Evolutionary conservation across 2,797 vertebrate species (phyloP), one percentile per base, ranked within the genome.

Genomic region (Typhlichthys eigenmanni): DNA sequence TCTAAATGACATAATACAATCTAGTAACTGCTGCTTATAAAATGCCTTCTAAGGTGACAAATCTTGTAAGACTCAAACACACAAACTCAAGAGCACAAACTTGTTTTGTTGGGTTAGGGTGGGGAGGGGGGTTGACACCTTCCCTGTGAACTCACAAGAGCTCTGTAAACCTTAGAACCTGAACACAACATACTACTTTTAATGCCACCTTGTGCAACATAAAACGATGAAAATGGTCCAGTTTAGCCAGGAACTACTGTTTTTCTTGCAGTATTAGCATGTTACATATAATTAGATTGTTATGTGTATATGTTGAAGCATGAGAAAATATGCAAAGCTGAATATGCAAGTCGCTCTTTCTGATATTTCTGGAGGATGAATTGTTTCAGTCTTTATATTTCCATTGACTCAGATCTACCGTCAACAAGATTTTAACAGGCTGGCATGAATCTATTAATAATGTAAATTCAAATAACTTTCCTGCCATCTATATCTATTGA

Each of bases 251-350:
- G 9, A 38, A 0, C 55, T 14, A 10, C 1, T 38, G 4, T 38
- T 19, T 17, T 11, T 49, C 67, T 62, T 34, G 52, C 66, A 69
- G 58, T 43, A 43, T 13, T 52, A 34, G 32, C 61, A 76, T 69
- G 70, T 72, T 81, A 76, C 64, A 72, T 72, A 66, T 56, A 10
- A 47, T 48, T 46, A 43, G 45, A 55, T 7, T 16, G 61, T 13
- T 49, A 67, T 60, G 19, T 24, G 45, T 55, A 19, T 8, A 17
- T 55, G 57, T 32, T 54, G 52, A 38, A 11, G 32, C 5, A 14
- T n/a, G 13, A 55, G 13, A 51, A 5, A 7, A 38, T 34, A n/a
- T 32, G 5, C 53, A 54, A 55, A 13, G 53, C 38, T 43, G 38
- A 43, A 43, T 43, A 43, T 43, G 32, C 53, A 13, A 14, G 7